Evolutionary conservation across 2,797 vertebrate species (phyloP).

Genomic region (Balearica regulorum): DNA sequence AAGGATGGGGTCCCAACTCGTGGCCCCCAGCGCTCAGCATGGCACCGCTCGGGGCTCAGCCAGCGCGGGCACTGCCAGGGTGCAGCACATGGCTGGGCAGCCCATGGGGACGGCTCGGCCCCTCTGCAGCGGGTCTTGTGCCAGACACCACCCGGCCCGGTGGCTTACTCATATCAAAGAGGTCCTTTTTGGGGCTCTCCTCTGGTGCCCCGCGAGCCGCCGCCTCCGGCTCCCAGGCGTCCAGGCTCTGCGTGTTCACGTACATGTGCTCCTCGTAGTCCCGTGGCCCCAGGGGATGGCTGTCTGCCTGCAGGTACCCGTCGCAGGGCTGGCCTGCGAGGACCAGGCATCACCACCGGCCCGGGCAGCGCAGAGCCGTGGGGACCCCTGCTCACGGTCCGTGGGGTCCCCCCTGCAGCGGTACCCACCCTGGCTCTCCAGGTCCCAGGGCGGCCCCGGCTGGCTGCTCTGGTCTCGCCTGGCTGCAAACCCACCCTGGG

Average conservation of each 20-base stretch:
- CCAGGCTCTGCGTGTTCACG: constrained; percentile 91
- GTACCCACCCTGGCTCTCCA: constrained; percentile 43
- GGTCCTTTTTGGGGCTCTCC: constrained; percentile 92
- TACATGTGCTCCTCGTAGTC: constrained; percentile 96
- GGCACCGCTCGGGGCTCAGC: background rate
- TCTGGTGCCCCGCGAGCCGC: background rate
- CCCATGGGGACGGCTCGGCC: background rate
- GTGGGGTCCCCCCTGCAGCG: background rate
- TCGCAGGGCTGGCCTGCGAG: constrained; percentile 77
- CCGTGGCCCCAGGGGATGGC: constrained; percentile 74
- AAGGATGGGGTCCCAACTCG: background rate
- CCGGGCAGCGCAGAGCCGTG: background rate
- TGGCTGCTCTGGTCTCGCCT: constrained; percentile 72
- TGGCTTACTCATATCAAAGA: constrained; percentile 95
- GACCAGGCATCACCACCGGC: rapidly evolving
- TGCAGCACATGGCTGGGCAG: rapidly evolving
- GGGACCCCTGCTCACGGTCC: background rate
- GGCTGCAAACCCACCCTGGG: constrained; percentile 76
- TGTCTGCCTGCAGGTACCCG: constrained; percentile 87
- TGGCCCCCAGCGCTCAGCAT: rapidly evolving
- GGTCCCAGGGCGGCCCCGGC: constrained; percentile 79
- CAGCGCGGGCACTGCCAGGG: rapidly evolving
- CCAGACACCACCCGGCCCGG: background rate
- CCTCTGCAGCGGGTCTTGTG: background rate
- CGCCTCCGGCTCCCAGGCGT: constrained; percentile 62